Percentiles rank a stretch among this genome's conserved stretches.
Evolutionary conservation across 2,797 vertebrate species (phyloP).

Genomic region (Esox masquinongy): DNA sequence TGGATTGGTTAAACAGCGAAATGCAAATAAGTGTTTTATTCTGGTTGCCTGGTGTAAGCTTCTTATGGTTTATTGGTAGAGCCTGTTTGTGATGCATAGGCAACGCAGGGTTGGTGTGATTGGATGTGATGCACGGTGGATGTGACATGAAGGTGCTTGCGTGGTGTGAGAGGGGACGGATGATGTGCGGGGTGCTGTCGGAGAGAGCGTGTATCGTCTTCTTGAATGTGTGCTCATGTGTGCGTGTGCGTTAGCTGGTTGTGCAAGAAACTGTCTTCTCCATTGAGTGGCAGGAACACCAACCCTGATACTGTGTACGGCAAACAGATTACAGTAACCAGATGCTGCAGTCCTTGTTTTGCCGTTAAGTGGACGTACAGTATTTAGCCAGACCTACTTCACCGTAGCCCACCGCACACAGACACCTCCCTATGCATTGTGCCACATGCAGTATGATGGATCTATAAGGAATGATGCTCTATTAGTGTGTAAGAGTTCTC

Average conservation of each 20-base stretch:
- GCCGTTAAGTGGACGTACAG: not conserved
- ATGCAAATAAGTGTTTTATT: slow-evolving; percentile 49
- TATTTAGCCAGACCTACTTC: not conserved
- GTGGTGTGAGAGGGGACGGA: not conserved
- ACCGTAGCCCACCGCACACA: too few species aligned
- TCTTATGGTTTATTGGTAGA: slow-evolving; percentile 55
- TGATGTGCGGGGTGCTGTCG: not conserved
- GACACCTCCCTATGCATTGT: slow-evolving; percentile 20
- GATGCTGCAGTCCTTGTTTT: not conserved
- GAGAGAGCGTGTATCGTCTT: not conserved
- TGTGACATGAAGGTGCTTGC: not conserved
- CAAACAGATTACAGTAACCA: not conserved
- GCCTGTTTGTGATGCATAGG: slow-evolving; percentile 37
- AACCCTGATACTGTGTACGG: not conserved
- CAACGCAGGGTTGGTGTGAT: slow-evolving; percentile 20
- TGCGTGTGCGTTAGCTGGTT: not conserved
- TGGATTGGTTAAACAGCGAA: too few species aligned
- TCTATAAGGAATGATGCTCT: slow-evolving; percentile 38
- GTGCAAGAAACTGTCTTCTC: not conserved
- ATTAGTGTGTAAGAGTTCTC: too few species aligned
- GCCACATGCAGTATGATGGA: slow-evolving; percentile 49
- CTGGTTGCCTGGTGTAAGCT: slow-evolving; percentile 37
- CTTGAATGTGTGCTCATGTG: slow-evolving; percentile 9
- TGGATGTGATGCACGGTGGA: not conserved
- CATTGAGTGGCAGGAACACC: not conserved